Conservation (phyloP, 2,113 vertebrate genomes). For the Nibea albiflora region DNA sequence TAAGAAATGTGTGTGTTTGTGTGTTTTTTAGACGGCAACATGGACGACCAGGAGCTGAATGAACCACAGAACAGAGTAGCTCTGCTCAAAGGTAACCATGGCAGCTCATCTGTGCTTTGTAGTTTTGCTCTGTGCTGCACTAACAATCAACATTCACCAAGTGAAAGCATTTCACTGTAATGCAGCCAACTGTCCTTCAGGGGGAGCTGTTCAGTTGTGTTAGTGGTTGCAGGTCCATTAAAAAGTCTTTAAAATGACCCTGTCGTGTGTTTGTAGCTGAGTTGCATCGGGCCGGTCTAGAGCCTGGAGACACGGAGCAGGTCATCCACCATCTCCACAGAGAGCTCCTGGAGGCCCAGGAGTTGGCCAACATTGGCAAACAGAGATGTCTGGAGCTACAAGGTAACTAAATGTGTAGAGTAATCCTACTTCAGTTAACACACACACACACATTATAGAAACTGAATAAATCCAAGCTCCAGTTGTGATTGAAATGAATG, state of each 20-base stretch:
- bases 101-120: neutral
- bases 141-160: neutral
- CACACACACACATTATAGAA: neutral
- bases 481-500: neutral
- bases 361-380: slow-evolving; percentile 94
- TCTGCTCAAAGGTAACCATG: slow-evolving; percentile 92
- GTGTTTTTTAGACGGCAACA: slow-evolving; percentile 90
- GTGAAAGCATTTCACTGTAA: neutral
- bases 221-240: neutral
- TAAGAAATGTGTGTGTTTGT: neutral
- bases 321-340: slow-evolving; percentile 94
- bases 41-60: slow-evolving; percentile 97
- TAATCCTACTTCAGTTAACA: neutral
- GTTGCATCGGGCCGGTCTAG: slow-evolving; percentile 89
- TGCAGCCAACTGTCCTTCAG: neutral
- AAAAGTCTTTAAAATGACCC: neutral
- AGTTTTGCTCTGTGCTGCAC: neutral
- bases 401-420: slow-evolving; percentile 82
- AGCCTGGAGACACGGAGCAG: slow-evolving; percentile 91
- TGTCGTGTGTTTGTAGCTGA: slow-evolving; percentile 84
- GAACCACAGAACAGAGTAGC: slow-evolving; percentile 94
- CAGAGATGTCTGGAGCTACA: slow-evolving; percentile 97
- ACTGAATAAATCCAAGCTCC: neutral
- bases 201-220: neutral
- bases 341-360: slow-evolving; percentile 95